A percentile compares a stretch with the other conserved stretches of the same genome.
Conservation (phyloP, 1,140 invertebrate species). For the Pogonus chalceus region DNA sequence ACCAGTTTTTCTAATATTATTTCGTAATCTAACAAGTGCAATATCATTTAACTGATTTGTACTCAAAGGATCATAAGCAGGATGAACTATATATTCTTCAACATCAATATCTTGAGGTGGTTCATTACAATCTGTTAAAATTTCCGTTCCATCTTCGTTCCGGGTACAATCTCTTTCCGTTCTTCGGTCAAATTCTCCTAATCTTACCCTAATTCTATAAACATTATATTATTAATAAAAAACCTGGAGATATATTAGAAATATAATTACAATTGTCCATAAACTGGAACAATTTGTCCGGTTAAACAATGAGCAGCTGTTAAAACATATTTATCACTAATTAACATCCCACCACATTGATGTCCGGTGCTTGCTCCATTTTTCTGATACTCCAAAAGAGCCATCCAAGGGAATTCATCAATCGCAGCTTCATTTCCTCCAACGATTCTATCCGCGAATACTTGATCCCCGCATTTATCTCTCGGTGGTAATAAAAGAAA, state of each 20-base stretch:
- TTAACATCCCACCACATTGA: conserved; percentile 49
- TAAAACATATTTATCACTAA: conserved; percentile 49
- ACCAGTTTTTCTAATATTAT: conserved; percentile 36
- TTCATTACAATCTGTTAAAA: conserved; percentile 1
- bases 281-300: conserved; percentile 35
- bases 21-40: conserved; percentile 41
- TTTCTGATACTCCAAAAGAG: conserved; percentile 44
- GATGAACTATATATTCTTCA: conserved; percentile 37
- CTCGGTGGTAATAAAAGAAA: background rate
- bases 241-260: too few relatives aligned
- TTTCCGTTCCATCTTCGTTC: conserved; percentile 19
- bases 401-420: conserved; percentile 46
- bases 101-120: conserved; percentile 24
- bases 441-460: conserved; percentile 16
- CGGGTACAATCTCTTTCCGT: conserved; percentile 36
- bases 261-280: conserved; percentile 45
- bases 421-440: conserved; percentile 32
- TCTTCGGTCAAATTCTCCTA: conserved; percentile 37
- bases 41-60: conserved; percentile 40
- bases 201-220: conserved; percentile 30
- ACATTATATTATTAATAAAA: conserved; percentile 11
- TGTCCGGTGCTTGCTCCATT: conserved; percentile 13
- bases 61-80: conserved; percentile 34
- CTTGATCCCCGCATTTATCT: background rate
- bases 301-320: conserved; percentile 59